phyloP scores from a whole-genome alignment of 2,888 invertebrate genomes.

The Mythimna impura region DNA sequence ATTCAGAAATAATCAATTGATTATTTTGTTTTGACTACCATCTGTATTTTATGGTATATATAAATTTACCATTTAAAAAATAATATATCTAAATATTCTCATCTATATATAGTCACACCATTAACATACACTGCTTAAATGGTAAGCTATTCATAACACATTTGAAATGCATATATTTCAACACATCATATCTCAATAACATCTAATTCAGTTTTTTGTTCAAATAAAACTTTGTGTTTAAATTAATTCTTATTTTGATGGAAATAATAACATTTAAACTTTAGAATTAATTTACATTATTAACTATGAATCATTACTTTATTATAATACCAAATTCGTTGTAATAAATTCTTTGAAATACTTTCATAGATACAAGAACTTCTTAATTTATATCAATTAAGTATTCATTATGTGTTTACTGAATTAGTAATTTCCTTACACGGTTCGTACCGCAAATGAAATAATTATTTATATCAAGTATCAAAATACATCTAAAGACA shows the following conservation, averaged over 20 bases:
- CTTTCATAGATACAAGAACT: slow-evolving; percentile 44
- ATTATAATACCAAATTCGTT: slow-evolving; percentile 54
- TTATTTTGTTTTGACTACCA: slow-evolving; percentile 44
- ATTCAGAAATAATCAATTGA: slow-evolving; percentile 28
- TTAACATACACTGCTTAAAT: slow-evolving; percentile 40
- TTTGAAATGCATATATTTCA: slow-evolving; percentile 60
- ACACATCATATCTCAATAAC: slow-evolving; percentile 58
- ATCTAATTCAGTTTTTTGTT: slow-evolving; percentile 42
- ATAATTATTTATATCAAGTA: slow-evolving; percentile 20
- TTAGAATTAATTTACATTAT: slow-evolving; percentile 58
- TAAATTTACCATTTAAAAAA: slow-evolving; percentile 35
- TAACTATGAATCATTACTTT: slow-evolving; percentile 56
- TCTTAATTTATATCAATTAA: slow-evolving; percentile 59
- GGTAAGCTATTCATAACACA: slow-evolving; percentile 45
- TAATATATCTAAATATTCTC: slow-evolving; percentile 26
- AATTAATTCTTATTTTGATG: slow-evolving; percentile 53
- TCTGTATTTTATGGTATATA: slow-evolving; percentile 25
- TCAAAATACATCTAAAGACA: slow-evolving; percentile 17
- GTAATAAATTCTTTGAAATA: slow-evolving; percentile 49
- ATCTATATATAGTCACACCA: slow-evolving; percentile 27
- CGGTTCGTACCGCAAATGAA: slow-evolving; percentile 12
- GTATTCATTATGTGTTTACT: slow-evolving; percentile 56
- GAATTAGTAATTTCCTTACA: slow-evolving; percentile 43
- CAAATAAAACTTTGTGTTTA: slow-evolving; percentile 20
- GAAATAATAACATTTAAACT: slow-evolving; percentile 56